Conservation (phyloP, 2,888 invertebrate species). For the Monochamus alternatus region DNA sequence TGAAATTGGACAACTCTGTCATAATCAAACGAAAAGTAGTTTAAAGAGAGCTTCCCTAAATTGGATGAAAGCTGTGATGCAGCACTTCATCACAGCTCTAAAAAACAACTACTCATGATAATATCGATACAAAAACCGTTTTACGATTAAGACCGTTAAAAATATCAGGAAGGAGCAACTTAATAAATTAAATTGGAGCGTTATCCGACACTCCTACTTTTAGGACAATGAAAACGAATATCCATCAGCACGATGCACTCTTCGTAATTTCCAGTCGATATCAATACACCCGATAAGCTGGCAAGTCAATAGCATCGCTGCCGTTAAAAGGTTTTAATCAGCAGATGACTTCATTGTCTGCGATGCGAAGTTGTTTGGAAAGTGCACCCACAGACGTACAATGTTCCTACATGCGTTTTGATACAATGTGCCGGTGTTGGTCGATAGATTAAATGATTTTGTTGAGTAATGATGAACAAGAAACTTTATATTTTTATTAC, state of each 20-base stretch:
- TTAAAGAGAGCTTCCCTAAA: neutral
- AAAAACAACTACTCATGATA: neutral
- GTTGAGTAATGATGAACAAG: too few species aligned
- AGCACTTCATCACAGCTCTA: neutral
- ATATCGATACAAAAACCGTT: neutral
- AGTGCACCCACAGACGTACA: neutral
- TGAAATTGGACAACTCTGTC: too few species aligned
- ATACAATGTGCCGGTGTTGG: too few species aligned
- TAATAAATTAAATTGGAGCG: constrained; percentile 6
- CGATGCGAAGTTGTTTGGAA: neutral
- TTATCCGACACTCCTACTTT: constrained; percentile 3
- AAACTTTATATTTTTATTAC: too few species aligned
- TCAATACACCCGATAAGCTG: constrained; percentile 11
- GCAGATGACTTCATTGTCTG: constrained; percentile 9
- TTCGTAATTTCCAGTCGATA: constrained; percentile 3
- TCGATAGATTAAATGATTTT: too few species aligned
- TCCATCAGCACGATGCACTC: constrained; percentile 4
- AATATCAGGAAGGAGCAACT: neutral
- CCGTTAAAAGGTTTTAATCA: constrained; percentile 13
- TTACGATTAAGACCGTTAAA: constrained; percentile 7
- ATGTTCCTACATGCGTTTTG: too few species aligned
- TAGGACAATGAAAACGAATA: constrained; percentile 2
- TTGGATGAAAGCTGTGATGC: neutral
- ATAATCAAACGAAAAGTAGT: too few species aligned
- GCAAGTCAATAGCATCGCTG: constrained; percentile 4